phyloP scores from a whole-genome alignment of 2,113 vertebrate species.

The Psittacula cyanocephala region DNA sequence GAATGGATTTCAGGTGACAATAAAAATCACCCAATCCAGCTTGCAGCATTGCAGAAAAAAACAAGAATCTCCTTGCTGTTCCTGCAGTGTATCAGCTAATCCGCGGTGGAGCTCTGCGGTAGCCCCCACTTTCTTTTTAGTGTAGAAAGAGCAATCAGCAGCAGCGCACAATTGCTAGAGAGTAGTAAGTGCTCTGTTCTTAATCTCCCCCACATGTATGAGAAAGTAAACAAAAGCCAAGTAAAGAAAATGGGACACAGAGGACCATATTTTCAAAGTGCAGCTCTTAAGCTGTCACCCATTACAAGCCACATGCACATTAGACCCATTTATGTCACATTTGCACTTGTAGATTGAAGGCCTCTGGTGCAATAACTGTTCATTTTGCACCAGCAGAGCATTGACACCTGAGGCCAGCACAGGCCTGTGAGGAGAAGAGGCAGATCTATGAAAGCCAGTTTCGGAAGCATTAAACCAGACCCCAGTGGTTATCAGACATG shows the following conservation, averaged over 20 bases:
- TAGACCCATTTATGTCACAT: constrained; percentile 33
- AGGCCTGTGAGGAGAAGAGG: not conserved
- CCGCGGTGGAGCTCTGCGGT: not conserved
- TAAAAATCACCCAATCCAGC: not conserved
- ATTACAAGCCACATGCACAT: constrained; percentile 17
- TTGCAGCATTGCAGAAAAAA: not conserved
- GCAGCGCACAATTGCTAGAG: not conserved
- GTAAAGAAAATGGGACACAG: constrained; percentile 23
- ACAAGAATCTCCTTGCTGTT: not conserved
- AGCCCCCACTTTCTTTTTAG: not conserved
- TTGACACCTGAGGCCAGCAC: not conserved
- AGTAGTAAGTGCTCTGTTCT: not conserved
- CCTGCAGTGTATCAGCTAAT: not conserved
- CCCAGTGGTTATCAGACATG: not conserved
- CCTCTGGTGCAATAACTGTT: not conserved
- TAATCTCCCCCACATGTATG: not conserved
- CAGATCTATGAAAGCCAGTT: fast-evolving
- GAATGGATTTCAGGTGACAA: not conserved
- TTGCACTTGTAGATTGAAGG: constrained; percentile 38
- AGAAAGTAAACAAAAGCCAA: not conserved
- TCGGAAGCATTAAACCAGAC: not conserved
- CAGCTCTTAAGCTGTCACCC: constrained; percentile 43
- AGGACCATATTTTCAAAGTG: constrained; percentile 30
- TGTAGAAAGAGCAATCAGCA: not conserved
- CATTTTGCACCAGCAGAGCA: not conserved